A percentile compares a stretch with the other conserved stretches of the same genome.
Evolutionary conservation across 2,797 vertebrate species (phyloP).

Genomic region (Nannoperca obscura): DNA sequence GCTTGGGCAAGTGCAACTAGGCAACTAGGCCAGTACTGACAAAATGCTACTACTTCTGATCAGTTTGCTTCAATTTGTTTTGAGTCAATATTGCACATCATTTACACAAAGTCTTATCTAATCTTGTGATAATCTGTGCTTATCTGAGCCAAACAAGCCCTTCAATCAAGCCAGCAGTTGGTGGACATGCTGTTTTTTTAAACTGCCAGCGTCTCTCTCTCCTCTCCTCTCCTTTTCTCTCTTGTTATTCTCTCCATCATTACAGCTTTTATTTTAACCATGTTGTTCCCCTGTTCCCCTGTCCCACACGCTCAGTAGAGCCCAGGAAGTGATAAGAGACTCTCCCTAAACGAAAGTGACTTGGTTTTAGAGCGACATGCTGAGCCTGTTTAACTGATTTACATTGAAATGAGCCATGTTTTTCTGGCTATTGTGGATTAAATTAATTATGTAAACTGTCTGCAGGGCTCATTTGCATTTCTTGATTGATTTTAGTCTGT

Average conservation of each 20-base stretch:
- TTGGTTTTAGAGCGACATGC: conserved; percentile 23
- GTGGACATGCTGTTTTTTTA: conserved; percentile 39
- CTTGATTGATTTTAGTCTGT: conserved; percentile 72
- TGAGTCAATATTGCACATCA: conserved; percentile 48
- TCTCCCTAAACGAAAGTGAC: conserved; percentile 42
- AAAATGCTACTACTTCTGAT: conserved; percentile 8
- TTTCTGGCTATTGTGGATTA: conserved; percentile 58
- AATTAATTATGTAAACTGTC: conserved; percentile 77
- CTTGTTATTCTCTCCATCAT: not conserved
- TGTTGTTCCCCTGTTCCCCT: not conserved
- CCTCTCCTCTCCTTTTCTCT: not conserved
- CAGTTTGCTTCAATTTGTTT: conserved; percentile 45
- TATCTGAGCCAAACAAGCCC: conserved; percentile 51
- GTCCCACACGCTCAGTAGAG: conserved; percentile 8
- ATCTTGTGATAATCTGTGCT: conserved; percentile 46
- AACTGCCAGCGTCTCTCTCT: not conserved
- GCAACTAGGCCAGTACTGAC: conserved; percentile 23
- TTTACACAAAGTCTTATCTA: conserved; percentile 44
- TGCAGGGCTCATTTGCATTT: conserved; percentile 72
- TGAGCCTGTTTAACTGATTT: conserved; percentile 58
- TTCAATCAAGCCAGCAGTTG: conserved; percentile 40
- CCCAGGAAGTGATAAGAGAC: conserved; percentile 35
- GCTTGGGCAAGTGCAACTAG: too few species aligned
- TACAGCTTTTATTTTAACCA: conserved; percentile 15
- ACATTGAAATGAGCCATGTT: conserved; percentile 65